Base-by-base conservation (phyloP, 1,140 invertebrate genomes). In the Aethina tumida region DNA sequence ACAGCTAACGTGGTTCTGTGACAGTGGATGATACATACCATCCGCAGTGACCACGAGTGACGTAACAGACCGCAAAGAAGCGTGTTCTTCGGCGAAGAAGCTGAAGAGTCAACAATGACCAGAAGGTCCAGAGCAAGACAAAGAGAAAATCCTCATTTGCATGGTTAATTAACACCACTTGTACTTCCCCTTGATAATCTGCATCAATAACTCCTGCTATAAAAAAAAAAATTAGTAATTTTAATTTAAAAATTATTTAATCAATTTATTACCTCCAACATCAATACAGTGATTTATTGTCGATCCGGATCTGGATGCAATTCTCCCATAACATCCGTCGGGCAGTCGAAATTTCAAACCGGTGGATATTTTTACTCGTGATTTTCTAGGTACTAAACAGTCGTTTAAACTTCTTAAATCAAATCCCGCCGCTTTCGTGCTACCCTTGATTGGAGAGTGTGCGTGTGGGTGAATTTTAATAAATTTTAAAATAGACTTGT, bases 271-370 rank as follows among this genome's bases (percentile, higher is more conserved):
- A 76, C 74, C 73, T 59, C 92, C 93, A 52, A 97, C 86, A 69
- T 98, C 92, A 53, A 98, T 94, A 40, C 83, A 85, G 62, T 95
- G 73, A 66, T 97, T 97, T 27, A 77, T 75, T 12, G 95, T 90
- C 19, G 98, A 67, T 0, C 94, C 94, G 36, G 93, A 97, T 29
- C 94, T 75, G 6, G 95, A 93, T 4, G 95, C 94, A 18, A 98
- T 73, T 49, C 94, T 68, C 2, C 93, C 95, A 63, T 97, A 97
- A 49, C 84, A 91, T 6, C 86, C 89, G 27, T 73, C 66, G 2
- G 91, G 86, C 16, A 90, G 60, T 58, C 79, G 68, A 33, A 90
- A 72, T 64, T 94, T 84, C 16, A 98, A 67, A 56, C 97, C 95
- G 5, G 95, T 98, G 53, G 84, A 85, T 0, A 92, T 74, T 3